Evolutionary conservation across 2,113 vertebrate species (phyloP).

Genomic region (Ceyx melanurus): DNA sequence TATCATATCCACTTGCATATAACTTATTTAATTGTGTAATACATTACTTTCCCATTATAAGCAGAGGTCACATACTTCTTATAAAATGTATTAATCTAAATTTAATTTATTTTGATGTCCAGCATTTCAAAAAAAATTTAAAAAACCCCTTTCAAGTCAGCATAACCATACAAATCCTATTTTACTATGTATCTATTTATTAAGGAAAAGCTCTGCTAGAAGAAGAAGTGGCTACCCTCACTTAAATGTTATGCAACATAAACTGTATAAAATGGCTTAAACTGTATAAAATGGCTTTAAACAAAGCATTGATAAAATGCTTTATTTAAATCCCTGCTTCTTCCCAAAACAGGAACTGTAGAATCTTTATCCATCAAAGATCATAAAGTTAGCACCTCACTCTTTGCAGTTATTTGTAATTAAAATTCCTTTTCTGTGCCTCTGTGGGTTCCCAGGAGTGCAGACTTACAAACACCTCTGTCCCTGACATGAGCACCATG

Average conservation of each 20-base stretch:
- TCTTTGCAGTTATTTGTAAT: not conserved
- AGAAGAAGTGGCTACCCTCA: not conserved
- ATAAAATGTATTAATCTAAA: conserved; percentile 12
- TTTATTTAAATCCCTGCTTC: not conserved
- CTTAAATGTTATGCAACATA: not conserved
- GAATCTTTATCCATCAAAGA: not conserved
- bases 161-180: not conserved
- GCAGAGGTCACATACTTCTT: conserved; percentile 12
- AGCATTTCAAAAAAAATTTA: not conserved
- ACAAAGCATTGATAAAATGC: not conserved
- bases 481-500: not conserved
- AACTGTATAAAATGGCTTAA: not conserved
- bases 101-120: conserved; percentile 8
- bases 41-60: conserved; percentile 12
- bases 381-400: not conserved
- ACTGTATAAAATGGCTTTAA: too few species aligned
- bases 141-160: not conserved
- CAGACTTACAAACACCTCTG: not conserved
- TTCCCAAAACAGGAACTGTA: not conserved
- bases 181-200: not conserved
- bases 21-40: conserved; percentile 1
- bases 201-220: not conserved
- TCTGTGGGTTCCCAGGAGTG: not conserved
- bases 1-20: not conserved
- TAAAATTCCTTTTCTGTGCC: not conserved